Evolutionary conservation across 1,140 invertebrate species (phyloP), one percentile per base, ranked within the genome.

Genomic region (Venturia canescens): DNA sequence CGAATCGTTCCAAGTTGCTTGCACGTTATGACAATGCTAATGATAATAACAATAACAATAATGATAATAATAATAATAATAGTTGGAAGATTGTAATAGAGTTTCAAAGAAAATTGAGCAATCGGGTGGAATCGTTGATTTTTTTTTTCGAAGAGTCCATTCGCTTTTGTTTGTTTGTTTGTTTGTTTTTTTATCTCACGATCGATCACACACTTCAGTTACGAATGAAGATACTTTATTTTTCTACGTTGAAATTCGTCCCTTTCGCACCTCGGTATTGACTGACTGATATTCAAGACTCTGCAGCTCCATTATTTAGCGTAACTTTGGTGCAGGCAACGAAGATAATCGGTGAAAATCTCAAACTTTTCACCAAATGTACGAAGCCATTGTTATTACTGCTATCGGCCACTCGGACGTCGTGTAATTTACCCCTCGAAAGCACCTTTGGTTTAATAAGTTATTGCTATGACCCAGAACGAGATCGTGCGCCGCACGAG

Each of bases 261-360:
- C 3, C 11, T 31, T 34, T 11, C 27, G 21, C 6, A 69, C 23
- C 26, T 50, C 21, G 67, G 79, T 80, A 86, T 88, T 89, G 89
- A 90, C 89, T 91, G 89, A 89, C 89, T 90, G 86, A 82, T 89
- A 87, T 90, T 85, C 80, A 87, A 88, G 89, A 88, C 88, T 90
- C 88, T 90, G 88, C 88, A 23, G 60, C 60, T n/a, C 23, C 60
- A 63, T 53, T n/a, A 53, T 53, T 53, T n/a, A 44, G 16, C 50
- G 50, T 26, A 26, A 23, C 15, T 26, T 63, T 26, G 27, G 26
- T 63, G 11, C 60, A 23, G 3, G 18, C 53, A 4, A 11, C 38
- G 13, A 1, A 11, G 7, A 44, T 11, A 9, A 9, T 44, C 11
- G 38, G 38, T 44, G 38, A 11, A 44, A 44, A 44, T 44, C 38